Conservation (phyloP, 2,113 vertebrate species). For the Burhinus oedicnemus region DNA sequence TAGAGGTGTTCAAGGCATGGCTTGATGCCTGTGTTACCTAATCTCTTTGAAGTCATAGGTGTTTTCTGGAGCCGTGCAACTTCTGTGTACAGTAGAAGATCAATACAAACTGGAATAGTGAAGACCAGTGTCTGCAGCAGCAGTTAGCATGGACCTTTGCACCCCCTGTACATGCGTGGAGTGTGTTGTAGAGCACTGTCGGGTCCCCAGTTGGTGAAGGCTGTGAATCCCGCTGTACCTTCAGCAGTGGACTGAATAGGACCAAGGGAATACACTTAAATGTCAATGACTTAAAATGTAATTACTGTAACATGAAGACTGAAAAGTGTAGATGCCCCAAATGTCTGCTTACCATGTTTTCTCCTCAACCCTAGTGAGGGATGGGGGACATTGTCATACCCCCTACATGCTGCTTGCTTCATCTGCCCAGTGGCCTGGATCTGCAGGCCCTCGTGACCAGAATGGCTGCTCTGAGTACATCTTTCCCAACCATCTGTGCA, state of each 20-base stretch:
- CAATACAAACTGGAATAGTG: not conserved
- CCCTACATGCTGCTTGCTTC: not conserved
- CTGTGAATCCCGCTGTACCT: not conserved
- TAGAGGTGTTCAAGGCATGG: not conserved
- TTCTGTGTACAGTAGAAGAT: not conserved
- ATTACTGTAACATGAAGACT: not conserved
- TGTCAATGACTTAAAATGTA: not conserved
- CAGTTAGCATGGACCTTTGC: not conserved
- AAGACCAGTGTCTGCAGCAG: not conserved
- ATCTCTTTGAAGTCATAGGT: not conserved
- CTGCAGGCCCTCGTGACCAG: not conserved
- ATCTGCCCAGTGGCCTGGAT: not conserved
- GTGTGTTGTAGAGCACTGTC: not conserved
- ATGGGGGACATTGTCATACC: not conserved
- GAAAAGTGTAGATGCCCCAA: not conserved
- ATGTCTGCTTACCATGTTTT: not conserved
- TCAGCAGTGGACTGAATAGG: not conserved
- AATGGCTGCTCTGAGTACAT: not conserved
- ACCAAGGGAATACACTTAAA: not conserved
- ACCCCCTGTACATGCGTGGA: not conserved
- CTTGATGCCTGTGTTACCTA: not conserved
- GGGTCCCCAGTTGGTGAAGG: not conserved
- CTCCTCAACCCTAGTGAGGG: not conserved
- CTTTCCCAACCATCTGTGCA: not conserved
- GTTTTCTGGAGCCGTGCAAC: not conserved